Conservation (phyloP, 2,113 vertebrate genomes). For the Cacatua alba region DNA sequence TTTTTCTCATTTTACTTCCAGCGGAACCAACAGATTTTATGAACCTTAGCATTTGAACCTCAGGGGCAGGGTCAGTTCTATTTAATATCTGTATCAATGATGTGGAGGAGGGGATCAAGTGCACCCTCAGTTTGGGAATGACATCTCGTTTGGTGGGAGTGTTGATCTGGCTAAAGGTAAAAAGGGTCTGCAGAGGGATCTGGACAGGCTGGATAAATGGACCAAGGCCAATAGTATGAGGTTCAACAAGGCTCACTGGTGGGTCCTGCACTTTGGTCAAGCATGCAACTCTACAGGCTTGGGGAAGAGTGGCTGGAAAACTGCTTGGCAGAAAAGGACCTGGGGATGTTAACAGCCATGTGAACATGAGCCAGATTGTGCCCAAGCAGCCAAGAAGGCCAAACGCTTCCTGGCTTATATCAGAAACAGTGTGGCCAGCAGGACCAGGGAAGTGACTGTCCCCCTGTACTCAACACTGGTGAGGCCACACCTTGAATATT, state of each 20-base stretch:
- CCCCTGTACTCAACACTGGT: background rate
- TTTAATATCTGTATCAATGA: background rate
- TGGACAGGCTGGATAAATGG: background rate
- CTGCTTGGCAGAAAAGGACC: background rate
- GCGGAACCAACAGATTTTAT: background rate
- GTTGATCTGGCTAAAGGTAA: background rate
- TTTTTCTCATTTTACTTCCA: background rate
- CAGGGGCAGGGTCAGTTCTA: background rate
- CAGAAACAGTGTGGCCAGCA: background rate
- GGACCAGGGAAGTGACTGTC: background rate
- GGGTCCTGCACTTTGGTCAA: background rate
- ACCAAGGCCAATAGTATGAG: fast-evolving
- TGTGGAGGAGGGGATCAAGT: fast-evolving
- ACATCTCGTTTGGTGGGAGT: fast-evolving
- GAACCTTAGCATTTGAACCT: background rate
- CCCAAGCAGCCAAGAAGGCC: background rate
- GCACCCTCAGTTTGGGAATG: background rate
- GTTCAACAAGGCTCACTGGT: background rate
- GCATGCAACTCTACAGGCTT: background rate
- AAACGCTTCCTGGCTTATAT: background rate
- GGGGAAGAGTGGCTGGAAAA: background rate
- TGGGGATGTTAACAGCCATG: background rate
- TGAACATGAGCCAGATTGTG: background rate
- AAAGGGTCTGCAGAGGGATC: background rate
- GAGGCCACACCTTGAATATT: background rate